phyloP scores from a whole-genome alignment of 1,140 invertebrate species.

The Tetragonula clypearis region DNA sequence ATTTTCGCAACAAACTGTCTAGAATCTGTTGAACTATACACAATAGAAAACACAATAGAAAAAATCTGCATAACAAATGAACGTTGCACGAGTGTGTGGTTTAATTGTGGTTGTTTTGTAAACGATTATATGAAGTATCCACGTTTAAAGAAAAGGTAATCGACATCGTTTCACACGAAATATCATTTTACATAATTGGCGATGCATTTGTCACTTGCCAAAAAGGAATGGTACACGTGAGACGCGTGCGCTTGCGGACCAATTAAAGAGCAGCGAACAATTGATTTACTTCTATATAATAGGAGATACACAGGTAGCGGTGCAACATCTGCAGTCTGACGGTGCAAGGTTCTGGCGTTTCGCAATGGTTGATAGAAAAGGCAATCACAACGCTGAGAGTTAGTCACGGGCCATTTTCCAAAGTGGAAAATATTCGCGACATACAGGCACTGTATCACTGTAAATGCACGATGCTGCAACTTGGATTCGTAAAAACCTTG shows the following conservation, averaged over 20 bases:
- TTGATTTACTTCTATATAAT: constrained; percentile 1
- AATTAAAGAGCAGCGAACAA: background rate
- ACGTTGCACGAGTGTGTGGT: background rate
- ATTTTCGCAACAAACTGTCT: background rate
- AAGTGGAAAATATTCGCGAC: constrained; percentile 8
- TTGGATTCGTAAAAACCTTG: background rate
- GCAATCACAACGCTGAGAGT: background rate
- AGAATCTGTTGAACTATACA: too few species aligned
- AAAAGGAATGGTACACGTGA: background rate
- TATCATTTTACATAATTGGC: background rate
- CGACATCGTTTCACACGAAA: background rate
- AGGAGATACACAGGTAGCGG: background rate
- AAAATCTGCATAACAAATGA: background rate
- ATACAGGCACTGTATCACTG: background rate
- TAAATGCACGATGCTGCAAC: background rate
- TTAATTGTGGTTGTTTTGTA: background rate
- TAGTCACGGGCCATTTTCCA: background rate
- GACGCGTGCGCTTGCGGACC: background rate
- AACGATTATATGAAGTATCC: background rate
- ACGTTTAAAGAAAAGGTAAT: background rate
- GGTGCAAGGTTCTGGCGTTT: constrained; percentile 1
- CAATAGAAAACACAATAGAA: background rate
- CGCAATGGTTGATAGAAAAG: constrained; percentile 7
- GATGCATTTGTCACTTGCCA: background rate
- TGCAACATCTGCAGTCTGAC: constrained; percentile 12